Conservation (phyloP, 2,797 vertebrate species). For the Rhabdophis nuchalis region DNA sequence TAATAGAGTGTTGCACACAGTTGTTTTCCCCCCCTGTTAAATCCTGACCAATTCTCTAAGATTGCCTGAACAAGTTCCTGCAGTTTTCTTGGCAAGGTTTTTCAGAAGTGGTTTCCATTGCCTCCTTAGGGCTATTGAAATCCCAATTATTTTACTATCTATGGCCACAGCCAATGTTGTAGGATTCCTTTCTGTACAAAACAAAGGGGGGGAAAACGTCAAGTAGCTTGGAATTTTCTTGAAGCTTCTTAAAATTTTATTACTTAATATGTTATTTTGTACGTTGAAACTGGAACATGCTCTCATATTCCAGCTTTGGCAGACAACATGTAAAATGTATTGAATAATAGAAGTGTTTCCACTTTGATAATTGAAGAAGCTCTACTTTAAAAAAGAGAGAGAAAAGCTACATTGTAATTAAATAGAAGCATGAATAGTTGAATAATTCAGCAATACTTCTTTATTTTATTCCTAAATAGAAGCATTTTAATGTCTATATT, state of each 20-base stretch:
- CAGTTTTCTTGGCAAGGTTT: background rate
- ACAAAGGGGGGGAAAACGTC: background rate
- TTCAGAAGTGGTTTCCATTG: background rate
- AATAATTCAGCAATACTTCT: constrained; percentile 32
- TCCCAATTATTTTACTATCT: background rate
- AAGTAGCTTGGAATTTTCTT: background rate
- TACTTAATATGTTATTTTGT: background rate
- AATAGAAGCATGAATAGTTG: constrained; percentile 17
- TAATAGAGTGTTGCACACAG: background rate
- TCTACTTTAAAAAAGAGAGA: background rate
- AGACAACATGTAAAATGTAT: background rate
- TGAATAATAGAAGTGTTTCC: background rate
- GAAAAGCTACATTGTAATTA: constrained; percentile 29
- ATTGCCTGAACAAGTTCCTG: background rate
- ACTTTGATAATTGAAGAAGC: background rate
- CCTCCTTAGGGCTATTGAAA: background rate
- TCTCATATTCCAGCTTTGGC: background rate
- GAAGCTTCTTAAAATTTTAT: background rate
- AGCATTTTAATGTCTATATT: constrained; percentile 14
- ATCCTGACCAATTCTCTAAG: background rate
- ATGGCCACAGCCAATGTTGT: background rate
- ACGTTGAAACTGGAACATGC: background rate
- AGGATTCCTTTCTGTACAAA: background rate
- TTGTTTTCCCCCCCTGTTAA: background rate
- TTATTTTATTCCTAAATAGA: constrained; percentile 19